A percentile compares a stretch with the other conserved stretches of the same genome.
Evolutionary conservation across 2,888 invertebrate species (phyloP).

Genomic region (Trachelus tabidus): DNA sequence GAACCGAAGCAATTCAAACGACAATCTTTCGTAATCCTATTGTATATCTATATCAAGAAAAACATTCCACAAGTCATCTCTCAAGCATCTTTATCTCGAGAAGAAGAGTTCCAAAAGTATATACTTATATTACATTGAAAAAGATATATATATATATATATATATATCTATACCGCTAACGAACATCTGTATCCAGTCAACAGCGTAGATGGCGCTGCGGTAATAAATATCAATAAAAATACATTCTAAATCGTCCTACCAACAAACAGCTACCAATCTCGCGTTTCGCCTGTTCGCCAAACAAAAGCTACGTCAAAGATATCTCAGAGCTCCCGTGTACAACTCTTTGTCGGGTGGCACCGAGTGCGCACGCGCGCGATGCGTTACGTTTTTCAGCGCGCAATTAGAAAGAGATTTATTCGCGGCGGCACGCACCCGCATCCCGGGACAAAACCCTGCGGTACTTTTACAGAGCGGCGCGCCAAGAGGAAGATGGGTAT

Average conservation of each 20-base stretch:
- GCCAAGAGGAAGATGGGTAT: slow-evolving; percentile 12
- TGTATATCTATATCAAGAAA: too few relatives aligned
- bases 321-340: neutral
- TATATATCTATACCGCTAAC: too few relatives aligned
- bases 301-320: too few relatives aligned
- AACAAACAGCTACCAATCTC: too few relatives aligned
- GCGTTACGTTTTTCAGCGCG: slow-evolving; percentile 52
- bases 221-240: slow-evolving; percentile 56
- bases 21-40: too few relatives aligned
- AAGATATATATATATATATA: neutral
- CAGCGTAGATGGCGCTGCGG: slow-evolving; percentile 9
- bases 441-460: neutral
- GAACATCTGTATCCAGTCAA: too few relatives aligned
- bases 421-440: slow-evolving; percentile 46
- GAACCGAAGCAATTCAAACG: too few relatives aligned
- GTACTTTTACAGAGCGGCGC: slow-evolving; percentile 5
- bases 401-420: slow-evolving; percentile 63
- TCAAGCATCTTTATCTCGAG: too few relatives aligned
- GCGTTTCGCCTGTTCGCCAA: too few relatives aligned
- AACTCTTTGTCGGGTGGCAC: slow-evolving; percentile 56
- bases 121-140: neutral
- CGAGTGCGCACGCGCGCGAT: slow-evolving; percentile 29
- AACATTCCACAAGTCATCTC: too few relatives aligned
- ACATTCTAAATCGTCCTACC: slow-evolving; percentile 9
- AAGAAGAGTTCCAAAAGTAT: neutral